Evolutionary conservation across 2,888 invertebrate species (phyloP), one percentile per base, ranked within the genome.

Genomic region (Netelia virgata): DNA sequence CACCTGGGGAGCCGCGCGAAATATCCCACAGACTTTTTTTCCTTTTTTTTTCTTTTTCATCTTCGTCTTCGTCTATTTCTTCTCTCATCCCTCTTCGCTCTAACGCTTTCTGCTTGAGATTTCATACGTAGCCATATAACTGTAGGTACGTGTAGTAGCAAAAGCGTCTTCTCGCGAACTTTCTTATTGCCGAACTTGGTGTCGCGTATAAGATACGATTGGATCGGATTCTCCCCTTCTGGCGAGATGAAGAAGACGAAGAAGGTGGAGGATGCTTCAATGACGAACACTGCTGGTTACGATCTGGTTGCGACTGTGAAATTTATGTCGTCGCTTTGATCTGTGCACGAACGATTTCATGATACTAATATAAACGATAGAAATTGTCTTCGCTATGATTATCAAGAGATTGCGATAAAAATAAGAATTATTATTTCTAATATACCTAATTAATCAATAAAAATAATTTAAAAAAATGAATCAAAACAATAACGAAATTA

Each of bases 141-240:
- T 69, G 64, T 61, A 61, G 61, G 36, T 43, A 61, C 64, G 36
- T 43, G 69, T 66, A 64, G 50, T 53, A 72, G 55, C 43, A 66
- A 72, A 47, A 68, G 36, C 68, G 53, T 57, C 53, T 63, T 50
- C 28, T 57, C 28, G 18, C 70, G 69, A 92, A 92, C 90, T 92
- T 92, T 92, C 91, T 92, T 92, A 92, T 92, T 92, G 92, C 92
- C 91, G 88, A 93, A 93, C 92, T 93, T 90, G 91, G 90, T 82
- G 80, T 86, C 85, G 84, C 76, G 79, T n/a, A 83, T 76, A 68
- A 83, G 73, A 83, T 76, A 72, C 81, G 69, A 87, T 88, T 87
- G 87, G 83, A 84, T 87, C 82, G 86, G 80, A 84, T 82, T 72
- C 75, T 73, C 59, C 76, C 63, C 75, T 66, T 41, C 16, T 59